Conservation (phyloP, 1,140 invertebrate species). For the Nasonia giraulti region DNA sequence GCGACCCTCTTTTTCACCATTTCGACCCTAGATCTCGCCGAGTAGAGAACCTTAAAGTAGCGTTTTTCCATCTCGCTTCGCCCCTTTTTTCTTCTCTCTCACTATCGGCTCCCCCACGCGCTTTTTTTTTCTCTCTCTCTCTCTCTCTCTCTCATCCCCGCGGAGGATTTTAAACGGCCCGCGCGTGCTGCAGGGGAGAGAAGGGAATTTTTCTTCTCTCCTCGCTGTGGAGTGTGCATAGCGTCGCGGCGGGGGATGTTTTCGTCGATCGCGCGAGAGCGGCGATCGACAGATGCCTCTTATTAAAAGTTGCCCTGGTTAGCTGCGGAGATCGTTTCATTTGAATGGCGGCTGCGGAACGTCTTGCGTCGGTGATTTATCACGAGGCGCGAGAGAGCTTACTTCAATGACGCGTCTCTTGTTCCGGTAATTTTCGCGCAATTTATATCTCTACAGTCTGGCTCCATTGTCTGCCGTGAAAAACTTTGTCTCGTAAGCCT, state of each 20-base stretch:
- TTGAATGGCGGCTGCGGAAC: constrained; percentile 60
- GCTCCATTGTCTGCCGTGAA: constrained; percentile 56
- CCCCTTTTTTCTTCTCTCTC: constrained; percentile 30
- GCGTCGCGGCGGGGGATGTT: constrained; percentile 11
- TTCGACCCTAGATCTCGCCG: constrained; percentile 41
- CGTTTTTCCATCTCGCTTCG: constrained; percentile 34
- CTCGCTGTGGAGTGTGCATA: not conserved
- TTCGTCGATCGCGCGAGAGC: not conserved
- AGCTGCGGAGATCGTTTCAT: constrained; percentile 61
- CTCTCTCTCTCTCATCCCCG: constrained; percentile 11
- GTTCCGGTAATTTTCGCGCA: constrained; percentile 59
- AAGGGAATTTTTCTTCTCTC: constrained; percentile 42
- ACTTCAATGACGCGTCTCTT: constrained; percentile 58
- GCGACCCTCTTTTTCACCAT: constrained; percentile 51
- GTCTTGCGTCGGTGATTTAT: constrained; percentile 7
- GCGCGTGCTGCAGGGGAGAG: constrained; percentile 20
- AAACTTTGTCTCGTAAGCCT: constrained; percentile 58
- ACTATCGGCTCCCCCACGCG: not conserved
- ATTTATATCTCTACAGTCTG: constrained; percentile 55
- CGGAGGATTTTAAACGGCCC: constrained; percentile 32
- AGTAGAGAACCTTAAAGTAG: constrained; percentile 38
- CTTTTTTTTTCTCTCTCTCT: constrained; percentile 17
- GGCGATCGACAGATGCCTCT: constrained; percentile 59
- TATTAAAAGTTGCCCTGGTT: constrained; percentile 63
- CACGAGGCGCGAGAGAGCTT: constrained; percentile 58